phyloP scores from a whole-genome alignment of 2,113 vertebrate species.

The Alces alces region DNA sequence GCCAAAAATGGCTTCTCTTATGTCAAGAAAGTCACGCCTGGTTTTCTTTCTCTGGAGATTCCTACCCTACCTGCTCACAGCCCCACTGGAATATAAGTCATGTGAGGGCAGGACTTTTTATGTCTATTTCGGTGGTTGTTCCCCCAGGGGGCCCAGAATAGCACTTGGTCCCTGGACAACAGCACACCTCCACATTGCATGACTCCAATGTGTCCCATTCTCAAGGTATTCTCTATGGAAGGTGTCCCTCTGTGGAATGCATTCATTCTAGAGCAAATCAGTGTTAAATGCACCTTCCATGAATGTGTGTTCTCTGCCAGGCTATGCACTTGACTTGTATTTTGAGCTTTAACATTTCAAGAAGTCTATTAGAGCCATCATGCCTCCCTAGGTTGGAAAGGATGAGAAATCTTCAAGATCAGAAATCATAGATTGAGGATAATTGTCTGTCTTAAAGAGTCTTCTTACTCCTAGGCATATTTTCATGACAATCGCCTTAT shows the following conservation, averaged over 20 bases:
- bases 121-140: background rate
- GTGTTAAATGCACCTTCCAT: background rate
- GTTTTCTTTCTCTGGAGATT: background rate
- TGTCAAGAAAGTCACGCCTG: background rate
- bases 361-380: background rate
- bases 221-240: background rate
- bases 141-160: background rate
- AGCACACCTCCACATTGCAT: background rate
- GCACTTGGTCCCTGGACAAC: background rate
- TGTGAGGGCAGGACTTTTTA: background rate
- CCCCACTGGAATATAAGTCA: background rate
- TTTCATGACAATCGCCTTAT: slow-evolving; percentile 7
- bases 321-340: background rate
- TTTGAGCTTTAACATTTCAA: background rate
- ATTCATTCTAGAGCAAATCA: background rate
- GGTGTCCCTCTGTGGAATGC: background rate
- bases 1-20: background rate
- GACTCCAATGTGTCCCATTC: background rate
- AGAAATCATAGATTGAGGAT: slow-evolving; percentile 22
- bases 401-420: background rate
- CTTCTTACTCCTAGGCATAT: background rate
- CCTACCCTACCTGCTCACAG: background rate
- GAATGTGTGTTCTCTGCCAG: background rate
- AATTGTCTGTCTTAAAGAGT: slow-evolving; percentile 1
- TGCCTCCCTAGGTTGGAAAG: background rate